A percentile compares a stretch with the other conserved stretches of the same genome.
phyloP scores from a whole-genome alignment of 2,113 vertebrate species.

The Okapia johnstoni region DNA sequence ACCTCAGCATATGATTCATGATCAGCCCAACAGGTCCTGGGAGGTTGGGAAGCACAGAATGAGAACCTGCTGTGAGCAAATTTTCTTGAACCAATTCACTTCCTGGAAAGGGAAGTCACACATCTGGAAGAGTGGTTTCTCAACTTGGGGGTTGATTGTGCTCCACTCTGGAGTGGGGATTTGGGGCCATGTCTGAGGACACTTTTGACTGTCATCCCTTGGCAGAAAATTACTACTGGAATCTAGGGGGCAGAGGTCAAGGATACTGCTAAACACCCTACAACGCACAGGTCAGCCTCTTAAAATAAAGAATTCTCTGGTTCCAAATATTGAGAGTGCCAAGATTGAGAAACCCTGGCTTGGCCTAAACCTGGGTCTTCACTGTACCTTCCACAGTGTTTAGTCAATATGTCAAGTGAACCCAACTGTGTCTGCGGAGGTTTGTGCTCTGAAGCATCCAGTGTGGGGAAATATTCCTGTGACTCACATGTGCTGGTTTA shows the following conservation, averaged over 20 bases:
- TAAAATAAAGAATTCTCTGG: neutral
- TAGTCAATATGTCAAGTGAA: neutral
- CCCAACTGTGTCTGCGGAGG: neutral
- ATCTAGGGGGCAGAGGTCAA: neutral
- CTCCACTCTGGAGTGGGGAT: neutral
- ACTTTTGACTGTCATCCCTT: neutral
- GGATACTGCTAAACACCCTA: too few species aligned
- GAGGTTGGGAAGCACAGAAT: neutral
- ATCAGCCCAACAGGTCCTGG: neutral
- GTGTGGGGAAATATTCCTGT: neutral
- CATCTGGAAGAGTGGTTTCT: neutral
- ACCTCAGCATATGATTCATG: neutral
- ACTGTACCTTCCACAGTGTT: neutral
- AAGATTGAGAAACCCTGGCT: neutral
- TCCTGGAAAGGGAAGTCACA: neutral
- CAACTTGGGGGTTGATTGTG: neutral
- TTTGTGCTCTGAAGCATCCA: neutral
- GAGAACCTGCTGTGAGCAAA: neutral
- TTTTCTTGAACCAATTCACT: neutral
- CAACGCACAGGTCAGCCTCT: neutral
- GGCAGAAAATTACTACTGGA: neutral
- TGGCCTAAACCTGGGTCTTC: neutral
- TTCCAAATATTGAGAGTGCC: neutral
- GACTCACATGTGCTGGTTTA: neutral
- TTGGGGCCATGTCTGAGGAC: neutral